Evolutionary conservation across 2,113 vertebrate species (phyloP).

Genomic region (Rhadina sibilatrix): DNA sequence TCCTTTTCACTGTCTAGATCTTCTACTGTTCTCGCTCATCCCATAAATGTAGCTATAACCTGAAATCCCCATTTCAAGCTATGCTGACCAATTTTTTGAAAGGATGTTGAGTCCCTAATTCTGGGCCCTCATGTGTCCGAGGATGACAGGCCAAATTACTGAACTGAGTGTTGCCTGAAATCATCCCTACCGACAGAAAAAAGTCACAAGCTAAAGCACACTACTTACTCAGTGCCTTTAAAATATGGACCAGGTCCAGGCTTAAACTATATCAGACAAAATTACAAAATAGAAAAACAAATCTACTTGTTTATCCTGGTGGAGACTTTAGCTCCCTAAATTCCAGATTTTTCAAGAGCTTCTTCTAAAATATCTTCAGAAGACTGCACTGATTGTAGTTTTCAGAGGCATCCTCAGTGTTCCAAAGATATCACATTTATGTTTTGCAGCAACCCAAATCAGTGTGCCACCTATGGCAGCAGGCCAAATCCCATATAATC

Average conservation of each 20-base stretch:
- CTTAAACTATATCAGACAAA: not conserved
- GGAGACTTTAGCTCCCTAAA: not conserved
- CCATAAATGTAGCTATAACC: not conserved
- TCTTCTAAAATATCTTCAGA: not conserved
- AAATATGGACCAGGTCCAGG: not conserved
- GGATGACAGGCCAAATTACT: not conserved
- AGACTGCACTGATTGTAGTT: not conserved
- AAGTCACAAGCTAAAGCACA: not conserved
- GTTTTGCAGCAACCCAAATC: not conserved
- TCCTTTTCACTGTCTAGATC: not conserved
- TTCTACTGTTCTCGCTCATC: not conserved
- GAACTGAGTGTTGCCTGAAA: not conserved
- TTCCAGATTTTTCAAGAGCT: not conserved
- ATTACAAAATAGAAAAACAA: not conserved
- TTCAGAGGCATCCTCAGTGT: not conserved
- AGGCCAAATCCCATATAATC: conserved; percentile 26
- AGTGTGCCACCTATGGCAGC: not conserved
- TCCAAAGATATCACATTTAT: not conserved
- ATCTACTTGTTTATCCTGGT: not conserved
- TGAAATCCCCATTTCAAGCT: not conserved
- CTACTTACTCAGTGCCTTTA: not conserved
- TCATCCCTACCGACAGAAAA: not conserved
- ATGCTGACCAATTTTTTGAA: not conserved
- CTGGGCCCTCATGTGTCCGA: not conserved
- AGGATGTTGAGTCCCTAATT: not conserved